A percentile compares a stretch with the other conserved stretches of the same genome.
Conservation (phyloP, 2,888 invertebrate genomes). For the Salpingus planirostris region DNA sequence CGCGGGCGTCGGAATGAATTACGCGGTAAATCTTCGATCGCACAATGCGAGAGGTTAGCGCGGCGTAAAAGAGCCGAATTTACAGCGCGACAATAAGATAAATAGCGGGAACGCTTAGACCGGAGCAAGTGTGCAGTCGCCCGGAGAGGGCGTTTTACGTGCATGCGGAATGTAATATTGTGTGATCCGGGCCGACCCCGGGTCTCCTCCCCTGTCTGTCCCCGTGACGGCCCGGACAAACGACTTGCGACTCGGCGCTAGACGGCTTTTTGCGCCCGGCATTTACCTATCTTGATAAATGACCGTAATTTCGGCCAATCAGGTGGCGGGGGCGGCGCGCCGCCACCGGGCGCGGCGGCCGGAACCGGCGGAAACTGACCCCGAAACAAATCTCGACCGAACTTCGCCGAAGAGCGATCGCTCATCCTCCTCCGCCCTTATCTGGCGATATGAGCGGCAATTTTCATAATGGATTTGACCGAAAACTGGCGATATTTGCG, state of each 20-base stretch:
- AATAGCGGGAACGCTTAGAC: conserved; percentile 23
- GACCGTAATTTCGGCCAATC: conserved; percentile 10
- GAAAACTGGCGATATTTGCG: too few species aligned
- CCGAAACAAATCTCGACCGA: too few species aligned
- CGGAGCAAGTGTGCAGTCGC: conserved; percentile 25
- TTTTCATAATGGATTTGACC: too few species aligned
- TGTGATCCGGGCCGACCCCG: conserved; percentile 24
- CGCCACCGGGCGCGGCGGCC: too few species aligned
- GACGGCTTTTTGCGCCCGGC: conserved; percentile 7
- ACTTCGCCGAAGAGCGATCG: too few species aligned
- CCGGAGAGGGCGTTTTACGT: conserved; percentile 26
- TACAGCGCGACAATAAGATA: conserved; percentile 23
- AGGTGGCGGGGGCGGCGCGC: not conserved
- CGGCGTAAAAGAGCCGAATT: conserved; percentile 20
- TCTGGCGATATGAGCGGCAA: too few species aligned
- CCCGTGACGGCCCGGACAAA: conserved; percentile 34
- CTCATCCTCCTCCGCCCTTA: too few species aligned
- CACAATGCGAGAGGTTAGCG: conserved; percentile 18
- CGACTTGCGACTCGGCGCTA: conserved; percentile 26
- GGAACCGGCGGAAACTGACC: too few species aligned
- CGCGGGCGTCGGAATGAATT: conserved; percentile 7
- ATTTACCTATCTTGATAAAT: conserved; percentile 8
- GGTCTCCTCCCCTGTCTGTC: conserved; percentile 12
- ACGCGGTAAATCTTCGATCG: conserved; percentile 11
- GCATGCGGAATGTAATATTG: conserved; percentile 31